Conservation (phyloP, 2,888 invertebrate genomes). For the Cheilosia impressa region DNA sequence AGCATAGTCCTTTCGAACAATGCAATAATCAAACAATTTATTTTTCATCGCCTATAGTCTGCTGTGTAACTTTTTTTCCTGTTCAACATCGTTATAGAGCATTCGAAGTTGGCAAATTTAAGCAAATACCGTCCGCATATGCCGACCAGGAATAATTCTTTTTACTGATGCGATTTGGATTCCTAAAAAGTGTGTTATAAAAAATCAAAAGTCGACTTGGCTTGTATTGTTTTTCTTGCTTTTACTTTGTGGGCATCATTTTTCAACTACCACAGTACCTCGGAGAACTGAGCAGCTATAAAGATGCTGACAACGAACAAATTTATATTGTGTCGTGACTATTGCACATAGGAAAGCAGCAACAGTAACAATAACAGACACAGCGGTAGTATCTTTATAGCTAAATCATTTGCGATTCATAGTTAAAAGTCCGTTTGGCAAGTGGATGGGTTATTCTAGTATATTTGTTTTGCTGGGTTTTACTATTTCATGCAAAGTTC, state of each 20-base stretch:
- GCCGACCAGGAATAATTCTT: no score
- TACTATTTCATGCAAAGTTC: conserved; percentile 46
- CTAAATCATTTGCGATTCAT: conserved; percentile 66
- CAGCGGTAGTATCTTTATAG: conserved; percentile 62
- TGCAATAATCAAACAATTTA: conserved; percentile 14
- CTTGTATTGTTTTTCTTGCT: not conserved
- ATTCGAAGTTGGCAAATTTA: not conserved
- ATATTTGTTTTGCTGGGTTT: conserved; percentile 34
- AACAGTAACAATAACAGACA: conserved; percentile 53
- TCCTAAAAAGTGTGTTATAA: no score
- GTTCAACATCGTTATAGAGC: not conserved
- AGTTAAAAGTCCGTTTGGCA: conserved; percentile 61
- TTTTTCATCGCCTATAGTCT: not conserved
- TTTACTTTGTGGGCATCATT: conserved; percentile 27
- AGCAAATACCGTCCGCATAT: not conserved
- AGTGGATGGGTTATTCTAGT: conserved; percentile 32
- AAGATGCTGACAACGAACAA: conserved; percentile 66
- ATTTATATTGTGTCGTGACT: conserved; percentile 64
- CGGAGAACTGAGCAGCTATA: conserved; percentile 45
- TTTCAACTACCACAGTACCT: conserved; percentile 35
- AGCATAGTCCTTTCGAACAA: not conserved
- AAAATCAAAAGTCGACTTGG: no score
- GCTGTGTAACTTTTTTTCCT: not conserved
- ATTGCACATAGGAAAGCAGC: conserved; percentile 29
- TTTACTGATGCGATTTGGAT: no score